Evolutionary conservation across 2,113 vertebrate species (phyloP).

Genomic region (Lepidothrix coronata): DNA sequence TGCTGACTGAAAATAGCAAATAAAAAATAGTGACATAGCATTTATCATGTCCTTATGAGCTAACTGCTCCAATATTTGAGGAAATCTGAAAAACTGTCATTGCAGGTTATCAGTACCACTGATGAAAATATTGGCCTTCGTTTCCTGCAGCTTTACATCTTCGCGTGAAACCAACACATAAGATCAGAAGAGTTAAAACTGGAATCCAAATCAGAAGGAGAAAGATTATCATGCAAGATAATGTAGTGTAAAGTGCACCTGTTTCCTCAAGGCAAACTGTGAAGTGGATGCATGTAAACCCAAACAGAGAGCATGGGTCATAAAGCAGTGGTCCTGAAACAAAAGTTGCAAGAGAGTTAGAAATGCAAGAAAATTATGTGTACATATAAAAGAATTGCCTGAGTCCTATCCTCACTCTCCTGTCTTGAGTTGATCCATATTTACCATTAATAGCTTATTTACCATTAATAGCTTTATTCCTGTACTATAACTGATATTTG

Average conservation of each 20-base stretch:
- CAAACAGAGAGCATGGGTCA: background rate
- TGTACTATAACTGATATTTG: background rate
- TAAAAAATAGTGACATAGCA: background rate
- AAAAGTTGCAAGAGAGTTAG: background rate
- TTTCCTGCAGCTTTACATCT: background rate
- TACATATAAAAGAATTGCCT: background rate
- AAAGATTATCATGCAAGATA: background rate
- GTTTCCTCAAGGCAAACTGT: background rate
- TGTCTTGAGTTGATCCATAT: background rate
- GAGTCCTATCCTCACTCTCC: background rate
- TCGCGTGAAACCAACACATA: background rate
- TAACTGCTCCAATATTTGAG: background rate
- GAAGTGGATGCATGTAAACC: background rate
- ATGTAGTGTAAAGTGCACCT: background rate
- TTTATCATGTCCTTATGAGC: background rate
- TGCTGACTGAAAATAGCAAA: background rate
- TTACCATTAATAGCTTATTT: background rate
- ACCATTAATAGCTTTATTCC: background rate
- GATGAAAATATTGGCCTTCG: background rate
- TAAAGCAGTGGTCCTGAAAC: background rate
- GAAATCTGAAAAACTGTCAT: background rate
- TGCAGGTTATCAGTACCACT: background rate
- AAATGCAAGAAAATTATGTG: background rate
- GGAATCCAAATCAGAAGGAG: background rate
- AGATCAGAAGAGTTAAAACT: background rate